Conservation (phyloP, 2,797 vertebrate species). For the Sebastes flavidus region DNA sequence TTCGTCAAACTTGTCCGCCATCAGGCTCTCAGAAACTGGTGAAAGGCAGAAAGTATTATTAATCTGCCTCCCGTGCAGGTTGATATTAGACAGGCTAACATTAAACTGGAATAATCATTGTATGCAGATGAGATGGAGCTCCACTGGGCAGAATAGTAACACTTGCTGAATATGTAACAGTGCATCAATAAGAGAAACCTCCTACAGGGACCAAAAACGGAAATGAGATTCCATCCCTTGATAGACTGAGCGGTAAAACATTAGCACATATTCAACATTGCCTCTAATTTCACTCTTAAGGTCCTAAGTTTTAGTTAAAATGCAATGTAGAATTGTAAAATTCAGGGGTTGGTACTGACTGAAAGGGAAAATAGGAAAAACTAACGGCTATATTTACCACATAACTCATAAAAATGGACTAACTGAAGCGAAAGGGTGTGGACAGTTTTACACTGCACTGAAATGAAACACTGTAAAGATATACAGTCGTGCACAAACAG, state of each 20-base stretch:
- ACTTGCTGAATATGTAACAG: slow-evolving; percentile 38
- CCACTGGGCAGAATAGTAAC: not conserved
- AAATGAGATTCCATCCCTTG: slow-evolving; percentile 8
- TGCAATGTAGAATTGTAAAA: not conserved
- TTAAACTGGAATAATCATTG: not conserved
- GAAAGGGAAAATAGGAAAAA: not conserved
- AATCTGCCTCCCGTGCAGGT: slow-evolving; percentile 1
- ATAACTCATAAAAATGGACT: not conserved
- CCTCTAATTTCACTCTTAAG: not conserved
- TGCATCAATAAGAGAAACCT: not conserved
- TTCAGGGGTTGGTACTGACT: not conserved
- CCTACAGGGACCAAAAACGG: not conserved
- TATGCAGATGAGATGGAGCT: slow-evolving; percentile 12
- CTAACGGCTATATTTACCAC: not conserved
- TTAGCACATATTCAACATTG: not conserved
- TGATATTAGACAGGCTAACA: not conserved
- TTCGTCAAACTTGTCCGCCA: slow-evolving; percentile 90
- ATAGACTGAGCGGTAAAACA: slow-evolving; percentile 1
- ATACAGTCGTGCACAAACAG: not conserved
- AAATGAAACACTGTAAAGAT: not conserved
- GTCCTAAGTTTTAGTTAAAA: not conserved
- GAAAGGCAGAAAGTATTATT: slow-evolving; percentile 51
- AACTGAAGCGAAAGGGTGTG: not conserved
- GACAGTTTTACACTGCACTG: not conserved
- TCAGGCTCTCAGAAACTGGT: slow-evolving; percentile 91